Evolutionary conservation across 2,113 vertebrate genomes (phyloP), one percentile per base, ranked within the genome.

Genomic region (Salvelinus fontinalis): DNA sequence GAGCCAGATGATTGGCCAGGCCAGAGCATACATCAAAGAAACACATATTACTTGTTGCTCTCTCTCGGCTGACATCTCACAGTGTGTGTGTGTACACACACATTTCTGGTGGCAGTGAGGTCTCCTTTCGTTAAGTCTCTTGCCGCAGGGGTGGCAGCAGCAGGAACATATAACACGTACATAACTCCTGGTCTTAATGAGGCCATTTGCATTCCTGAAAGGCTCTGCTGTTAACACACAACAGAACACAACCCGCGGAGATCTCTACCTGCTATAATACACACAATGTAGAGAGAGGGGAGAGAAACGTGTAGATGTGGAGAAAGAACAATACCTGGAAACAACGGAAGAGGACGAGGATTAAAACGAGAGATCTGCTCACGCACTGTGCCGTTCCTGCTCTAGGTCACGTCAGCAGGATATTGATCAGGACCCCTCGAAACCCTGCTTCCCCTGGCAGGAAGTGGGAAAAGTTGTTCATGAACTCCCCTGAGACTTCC

Each of bases 141-240:
- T 70, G 71, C 31, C 34, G 54, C 4, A 7, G 51, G 68, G 64
- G 62, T 22, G 70, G 39, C 9, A 8, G 1, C 75, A 49, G 48
- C 6, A 7, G 34, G 6, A 4, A 48, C 57, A 69, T 20, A 69
- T 34, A 34, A 71, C 26, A 65, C 12, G 1, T 54, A 54, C 12
- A 54, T 54, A 11, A 60, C 74, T 76, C 72, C n/a, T 0, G 20
- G 64, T 75, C 31, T 79, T 80, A 83, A 83, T 29, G 68, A 76
- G 80, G 51, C 67, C 20, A 82, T 75, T 72, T 82, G 77, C 65
- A 84, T 79, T 67, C 76, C 67, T 71, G 67, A 24, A 82, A 44
- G 29, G 29, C 68, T 68, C 34, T 73, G 59, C 48, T 68, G 12
- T 59, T 26, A 24, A 64, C 27, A 44, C 39, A 9, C 8, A 44